Base-by-base conservation (phyloP, 2,113 vertebrate species). In the Okapia johnstoni region DNA sequence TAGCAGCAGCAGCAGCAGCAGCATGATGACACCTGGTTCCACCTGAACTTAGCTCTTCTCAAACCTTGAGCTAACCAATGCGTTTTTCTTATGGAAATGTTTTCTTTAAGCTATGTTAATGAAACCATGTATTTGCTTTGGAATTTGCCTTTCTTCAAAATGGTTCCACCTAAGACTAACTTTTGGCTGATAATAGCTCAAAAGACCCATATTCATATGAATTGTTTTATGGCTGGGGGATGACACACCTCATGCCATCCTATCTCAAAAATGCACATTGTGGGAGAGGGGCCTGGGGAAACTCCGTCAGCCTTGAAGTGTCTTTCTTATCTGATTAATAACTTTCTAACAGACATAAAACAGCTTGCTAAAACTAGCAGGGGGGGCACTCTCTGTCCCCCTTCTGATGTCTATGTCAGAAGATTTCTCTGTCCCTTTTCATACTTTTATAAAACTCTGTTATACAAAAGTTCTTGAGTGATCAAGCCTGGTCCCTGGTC, bases 221-320 rank as follows among this genome's bases (percentile, higher is more conserved):
- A 70, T 12, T 70, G 66, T 70, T 40, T 70, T 70, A 40, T 40
- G 66, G 10, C 66, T 36, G 21, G 5, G 10, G 66, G 19, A 70
- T 70, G 66, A 70, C 0, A 13, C n/a, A 13, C 10, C 19, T 40
- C 0, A 0, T 3, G n/a, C n/a, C n/a, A 13, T 23, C n/a, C 66
- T 70, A 70, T 40, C 66, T 70, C 66, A 70, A 40, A 70, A 70
- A 40, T 2, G 66, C 36, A 73, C 19, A 6, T 3, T 12, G 66
- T 73, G 66, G 36, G 36, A 25, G 36, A 73, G n/a, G 66, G 66
- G 66, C n/a, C 66, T 73, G 66, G 66, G 40, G n/a, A 40, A 70
- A 23, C n/a, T 23, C 66, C 1, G 0, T 73, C 36, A 40, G 66
- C 66, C 66, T 70, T 13, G 66, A 73, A 10, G 36, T 40, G 21